Conservation (phyloP, 2,888 invertebrate genomes). For the Apodemia zela region DNA sequence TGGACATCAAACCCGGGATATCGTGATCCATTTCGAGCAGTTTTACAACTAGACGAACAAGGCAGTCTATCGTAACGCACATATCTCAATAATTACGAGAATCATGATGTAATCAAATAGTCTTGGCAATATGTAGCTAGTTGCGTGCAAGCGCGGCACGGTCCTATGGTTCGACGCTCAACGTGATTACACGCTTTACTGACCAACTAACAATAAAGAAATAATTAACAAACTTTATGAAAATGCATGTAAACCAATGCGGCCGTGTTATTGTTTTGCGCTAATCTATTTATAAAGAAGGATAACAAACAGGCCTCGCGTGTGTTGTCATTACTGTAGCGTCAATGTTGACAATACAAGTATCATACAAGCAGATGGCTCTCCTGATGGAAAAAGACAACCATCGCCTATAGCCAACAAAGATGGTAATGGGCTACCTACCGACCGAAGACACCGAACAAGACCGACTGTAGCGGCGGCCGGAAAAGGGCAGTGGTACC, state of each 20-base stretch:
- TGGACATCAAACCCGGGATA: neutral
- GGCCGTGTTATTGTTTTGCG: neutral
- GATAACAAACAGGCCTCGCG: neutral
- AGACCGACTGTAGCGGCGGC: too few relatives aligned
- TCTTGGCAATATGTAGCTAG: constrained; percentile 19
- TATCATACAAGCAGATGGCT: too few relatives aligned
- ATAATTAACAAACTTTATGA: constrained; percentile 33
- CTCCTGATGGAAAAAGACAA: too few relatives aligned
- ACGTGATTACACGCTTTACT: constrained; percentile 65
- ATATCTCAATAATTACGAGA: constrained; percentile 9
- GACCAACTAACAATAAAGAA: constrained; percentile 60
- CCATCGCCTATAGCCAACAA: too few relatives aligned
- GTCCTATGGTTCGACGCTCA: constrained; percentile 55
- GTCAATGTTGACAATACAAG: too few relatives aligned
- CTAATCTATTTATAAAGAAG: neutral
- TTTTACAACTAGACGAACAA: neutral
- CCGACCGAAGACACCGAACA: too few relatives aligned
- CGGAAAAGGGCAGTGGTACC: too few relatives aligned
- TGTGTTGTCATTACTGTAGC: too few relatives aligned
- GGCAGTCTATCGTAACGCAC: neutral
- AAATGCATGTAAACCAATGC: constrained; percentile 9
- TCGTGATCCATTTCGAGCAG: neutral
- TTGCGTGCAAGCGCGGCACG: constrained; percentile 54
- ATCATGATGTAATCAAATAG: neutral
- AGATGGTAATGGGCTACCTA: too few relatives aligned